Conservation (phyloP, 2,113 vertebrate species). For the Burhinus bistriatus region DNA sequence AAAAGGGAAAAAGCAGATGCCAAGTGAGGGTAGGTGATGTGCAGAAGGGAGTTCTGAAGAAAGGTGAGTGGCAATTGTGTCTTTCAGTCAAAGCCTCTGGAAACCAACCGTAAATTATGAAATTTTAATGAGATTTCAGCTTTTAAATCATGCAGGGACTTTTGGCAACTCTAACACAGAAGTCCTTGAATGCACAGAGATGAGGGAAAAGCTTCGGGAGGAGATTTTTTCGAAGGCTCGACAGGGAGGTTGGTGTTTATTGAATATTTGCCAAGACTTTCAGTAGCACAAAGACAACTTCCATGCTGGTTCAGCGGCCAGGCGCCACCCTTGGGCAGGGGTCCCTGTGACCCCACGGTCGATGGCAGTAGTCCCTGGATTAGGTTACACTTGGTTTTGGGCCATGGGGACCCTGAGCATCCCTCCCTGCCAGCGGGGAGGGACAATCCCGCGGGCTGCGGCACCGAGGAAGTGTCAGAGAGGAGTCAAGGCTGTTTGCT, state of each 20-base stretch:
- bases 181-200: neutral
- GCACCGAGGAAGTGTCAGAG: neutral
- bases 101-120: neutral
- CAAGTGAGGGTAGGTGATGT: neutral
- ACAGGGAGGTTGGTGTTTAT: neutral
- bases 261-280: neutral
- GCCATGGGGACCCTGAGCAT: neutral
- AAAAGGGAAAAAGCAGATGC: neutral
- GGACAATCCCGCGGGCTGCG: rapidly evolving
- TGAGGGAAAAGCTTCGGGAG: neutral
- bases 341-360: rapidly evolving
- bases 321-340: neutral
- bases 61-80: neutral
- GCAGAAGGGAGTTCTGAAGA: neutral
- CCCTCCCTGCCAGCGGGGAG: neutral
- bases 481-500: neutral
- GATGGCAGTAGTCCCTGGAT: rapidly evolving
- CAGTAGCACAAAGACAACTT: neutral
- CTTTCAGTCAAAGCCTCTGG: neutral
- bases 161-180: neutral
- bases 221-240: neutral
- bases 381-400: neutral
- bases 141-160: neutral
- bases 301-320: neutral
- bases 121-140: neutral